phyloP scores from a whole-genome alignment of 2,113 vertebrate species.

The Pseudonaja textilis region DNA sequence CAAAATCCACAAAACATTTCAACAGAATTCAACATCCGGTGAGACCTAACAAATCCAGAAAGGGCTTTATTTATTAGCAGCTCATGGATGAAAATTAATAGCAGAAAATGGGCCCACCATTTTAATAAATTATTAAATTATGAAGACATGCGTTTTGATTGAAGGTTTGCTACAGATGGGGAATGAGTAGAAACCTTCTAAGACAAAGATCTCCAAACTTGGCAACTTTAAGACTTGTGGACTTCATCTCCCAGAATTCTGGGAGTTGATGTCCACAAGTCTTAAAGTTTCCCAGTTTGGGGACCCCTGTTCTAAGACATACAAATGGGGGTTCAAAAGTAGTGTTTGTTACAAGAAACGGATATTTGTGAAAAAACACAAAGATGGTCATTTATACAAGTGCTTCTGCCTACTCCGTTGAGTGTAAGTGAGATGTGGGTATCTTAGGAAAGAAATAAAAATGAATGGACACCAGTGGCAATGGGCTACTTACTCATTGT shows the following conservation, averaged over 20 bases:
- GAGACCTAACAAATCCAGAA: conserved; percentile 16
- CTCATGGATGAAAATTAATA: neutral
- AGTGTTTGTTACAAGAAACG: neutral
- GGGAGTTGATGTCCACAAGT: too few species aligned
- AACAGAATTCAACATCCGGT: conserved; percentile 30
- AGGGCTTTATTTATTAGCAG: neutral
- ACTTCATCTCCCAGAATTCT: too few species aligned
- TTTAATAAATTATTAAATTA: neutral
- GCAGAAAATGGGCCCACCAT: neutral
- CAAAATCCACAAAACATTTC: neutral
- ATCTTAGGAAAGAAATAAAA: neutral
- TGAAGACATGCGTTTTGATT: neutral
- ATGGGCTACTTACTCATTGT: neutral
- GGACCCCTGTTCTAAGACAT: neutral
- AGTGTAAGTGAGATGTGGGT: neutral
- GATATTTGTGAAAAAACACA: neutral
- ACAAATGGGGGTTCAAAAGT: neutral
- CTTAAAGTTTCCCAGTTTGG: too few species aligned
- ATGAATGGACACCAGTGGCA: neutral
- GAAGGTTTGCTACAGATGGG: neutral
- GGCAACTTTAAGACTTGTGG: too few species aligned
- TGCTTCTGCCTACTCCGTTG: neutral
- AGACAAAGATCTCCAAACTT: neutral
- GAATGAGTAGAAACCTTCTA: neutral
- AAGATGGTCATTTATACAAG: neutral